Conservation (phyloP, 2,888 invertebrate genomes). For the Eilema depressum region DNA sequence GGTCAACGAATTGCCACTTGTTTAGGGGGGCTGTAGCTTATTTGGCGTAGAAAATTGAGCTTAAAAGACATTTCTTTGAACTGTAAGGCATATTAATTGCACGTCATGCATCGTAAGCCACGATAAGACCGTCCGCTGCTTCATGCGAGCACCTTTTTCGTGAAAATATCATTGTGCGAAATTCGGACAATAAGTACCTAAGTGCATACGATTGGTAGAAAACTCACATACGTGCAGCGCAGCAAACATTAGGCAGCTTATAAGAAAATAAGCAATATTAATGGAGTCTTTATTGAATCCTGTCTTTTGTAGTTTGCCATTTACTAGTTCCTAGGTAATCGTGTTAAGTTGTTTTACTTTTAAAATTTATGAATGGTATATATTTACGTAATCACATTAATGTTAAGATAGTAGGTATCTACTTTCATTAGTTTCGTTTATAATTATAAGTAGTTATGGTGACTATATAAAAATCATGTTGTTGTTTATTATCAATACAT, state of each 20-base stretch:
- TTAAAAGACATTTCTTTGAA: too few relatives aligned
- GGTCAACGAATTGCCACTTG: too few relatives aligned
- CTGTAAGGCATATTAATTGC: neutral
- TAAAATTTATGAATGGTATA: slow-evolving; percentile 6
- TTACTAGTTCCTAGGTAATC: slow-evolving; percentile 26
- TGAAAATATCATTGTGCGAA: too few relatives aligned
- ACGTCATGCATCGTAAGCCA: neutral
- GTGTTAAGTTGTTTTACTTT: slow-evolving; percentile 27
- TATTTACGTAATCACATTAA: slow-evolving; percentile 20
- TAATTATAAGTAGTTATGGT: neutral
- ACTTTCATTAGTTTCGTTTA: neutral
- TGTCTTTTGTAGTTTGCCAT: slow-evolving; percentile 11
- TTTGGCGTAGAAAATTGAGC: too few relatives aligned
- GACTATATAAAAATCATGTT: neutral
- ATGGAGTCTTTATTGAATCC: slow-evolving; percentile 7
- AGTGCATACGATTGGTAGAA: neutral
- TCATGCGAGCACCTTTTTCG: too few relatives aligned
- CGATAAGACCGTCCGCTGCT: neutral
- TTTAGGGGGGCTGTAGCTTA: too few relatives aligned
- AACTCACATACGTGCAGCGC: too few relatives aligned
- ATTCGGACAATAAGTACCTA: neutral
- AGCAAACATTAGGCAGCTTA: too few relatives aligned
- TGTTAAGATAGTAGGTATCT: slow-evolving; percentile 18
- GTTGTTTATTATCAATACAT: neutral
- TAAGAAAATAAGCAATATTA: too few relatives aligned